Evolutionary conservation across 2,888 invertebrate species (phyloP), one percentile per base, ranked within the genome.

Genomic region (Metacarcinus magister): DNA sequence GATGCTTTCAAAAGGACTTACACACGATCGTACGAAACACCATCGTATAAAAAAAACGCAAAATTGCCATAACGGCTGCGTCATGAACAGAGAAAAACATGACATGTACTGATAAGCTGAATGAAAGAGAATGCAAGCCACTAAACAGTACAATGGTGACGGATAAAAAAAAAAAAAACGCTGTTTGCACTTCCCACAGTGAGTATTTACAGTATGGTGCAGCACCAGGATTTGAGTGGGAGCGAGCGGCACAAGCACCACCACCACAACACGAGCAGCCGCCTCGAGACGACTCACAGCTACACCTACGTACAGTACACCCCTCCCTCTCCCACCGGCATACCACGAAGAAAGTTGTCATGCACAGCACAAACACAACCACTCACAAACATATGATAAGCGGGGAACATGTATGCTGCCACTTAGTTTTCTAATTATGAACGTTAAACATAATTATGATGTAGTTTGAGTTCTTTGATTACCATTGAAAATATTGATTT

Each of bases 401-500:
- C 87, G 87, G 39, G 87, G 87, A 75, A 87, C 87, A 87, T 87
- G 87, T 87, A 87, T 87, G 87, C 92, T 48, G 92, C 46, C 92
- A 92, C 54, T 92, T 92, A 19, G 19, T 92, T 48, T 32, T 28
- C 39, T 87, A 87, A 39, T 87, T 87, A 87, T 32, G 19, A 87
- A 87, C 87, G 32, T 87, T 32, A 39, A 13, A 32, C 13, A 87
- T 32, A 39, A 39, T 87, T 87, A 39, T 87, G 87, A 87, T 87
- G 87, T 82, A 92, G 43, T 10, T 92, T 48, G 48, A 48, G 54
- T 92, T 48, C 32, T 92, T 92, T 39, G 39, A 89, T 39, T 54
- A 89, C 94, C 89, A 87, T 94, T 94, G 32, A 48, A 48, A 48
- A 7, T 93, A 87, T 87, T 93, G 95, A 46, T 92, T 82, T 93